Percentiles rank a stretch among this genome's conserved stretches.
These are phyloP conservation scores for Bovichtus diacanthus DNA, from an alignment of 2,797 vertebrate species.

Conservation along the genomic window DNA sequence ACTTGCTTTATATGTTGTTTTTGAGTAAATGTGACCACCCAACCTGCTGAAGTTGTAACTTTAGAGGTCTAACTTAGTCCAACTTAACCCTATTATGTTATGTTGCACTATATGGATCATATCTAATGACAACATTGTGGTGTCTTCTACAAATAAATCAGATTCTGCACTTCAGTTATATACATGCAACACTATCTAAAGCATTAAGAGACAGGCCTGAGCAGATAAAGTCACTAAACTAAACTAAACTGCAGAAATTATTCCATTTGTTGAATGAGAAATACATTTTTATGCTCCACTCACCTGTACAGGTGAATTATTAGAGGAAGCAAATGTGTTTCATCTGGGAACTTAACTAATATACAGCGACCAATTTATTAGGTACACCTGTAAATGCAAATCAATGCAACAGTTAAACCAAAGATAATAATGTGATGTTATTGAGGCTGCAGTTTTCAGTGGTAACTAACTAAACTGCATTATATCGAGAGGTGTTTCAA, in stretches of 20 bases:
- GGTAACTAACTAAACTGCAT: neutral
- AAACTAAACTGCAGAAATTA: neutral
- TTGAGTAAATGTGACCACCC: neutral
- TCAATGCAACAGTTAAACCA: neutral
- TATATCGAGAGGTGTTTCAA: neutral
- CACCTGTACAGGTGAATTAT: neutral
- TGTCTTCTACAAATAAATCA: neutral
- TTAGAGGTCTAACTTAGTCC: neutral
- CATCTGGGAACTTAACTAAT: neutral
- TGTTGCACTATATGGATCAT: neutral
- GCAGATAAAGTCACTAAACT: too few species aligned
- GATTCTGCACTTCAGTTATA: neutral
- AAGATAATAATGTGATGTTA: neutral
- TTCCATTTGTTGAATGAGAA: neutral
- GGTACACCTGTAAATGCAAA: too few species aligned
- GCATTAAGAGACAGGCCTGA: neutral
- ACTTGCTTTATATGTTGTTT: neutral
- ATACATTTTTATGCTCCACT: neutral
- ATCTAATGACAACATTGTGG: neutral
- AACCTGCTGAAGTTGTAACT: conserved; percentile 11
- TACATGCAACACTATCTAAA: neutral
- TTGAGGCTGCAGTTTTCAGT: neutral
- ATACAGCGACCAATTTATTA: neutral
- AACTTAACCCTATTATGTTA: neutral
- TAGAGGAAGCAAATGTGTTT: neutral